Conservation (phyloP, 2,113 vertebrate genomes). For the Piaya cayana region DNA sequence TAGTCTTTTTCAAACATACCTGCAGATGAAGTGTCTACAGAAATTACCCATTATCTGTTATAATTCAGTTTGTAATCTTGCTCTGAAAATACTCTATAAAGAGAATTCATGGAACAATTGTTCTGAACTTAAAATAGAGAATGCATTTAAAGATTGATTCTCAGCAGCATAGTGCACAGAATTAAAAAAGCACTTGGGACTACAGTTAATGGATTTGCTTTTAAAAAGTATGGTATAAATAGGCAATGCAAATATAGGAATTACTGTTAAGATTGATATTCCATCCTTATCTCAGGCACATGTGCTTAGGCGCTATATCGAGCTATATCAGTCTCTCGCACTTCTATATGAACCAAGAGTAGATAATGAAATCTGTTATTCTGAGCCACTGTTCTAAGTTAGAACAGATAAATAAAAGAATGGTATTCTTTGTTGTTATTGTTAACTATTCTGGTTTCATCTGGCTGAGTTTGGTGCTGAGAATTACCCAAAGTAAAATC, state of each 20-base stretch:
- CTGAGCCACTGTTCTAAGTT: background rate
- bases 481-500: background rate
- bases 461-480: background rate
- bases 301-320: background rate
- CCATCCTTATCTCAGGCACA: background rate
- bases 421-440: background rate
- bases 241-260: background rate
- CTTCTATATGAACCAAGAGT: background rate
- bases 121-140: constrained; percentile 10
- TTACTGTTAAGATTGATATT: background rate
- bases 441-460: background rate
- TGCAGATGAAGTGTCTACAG: background rate
- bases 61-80: constrained; percentile 26
- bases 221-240: background rate
- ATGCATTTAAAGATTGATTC: constrained; percentile 24
- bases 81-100: background rate
- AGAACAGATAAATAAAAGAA: background rate
- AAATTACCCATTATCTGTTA: background rate
- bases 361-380: background rate
- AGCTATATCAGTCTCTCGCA: background rate
- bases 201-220: background rate
- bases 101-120: background rate
- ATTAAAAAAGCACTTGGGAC: background rate
- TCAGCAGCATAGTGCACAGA: background rate
- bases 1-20: constrained; percentile 20